phyloP scores from a whole-genome alignment of 2,113 vertebrate species.

The Spea bombifrons region DNA sequence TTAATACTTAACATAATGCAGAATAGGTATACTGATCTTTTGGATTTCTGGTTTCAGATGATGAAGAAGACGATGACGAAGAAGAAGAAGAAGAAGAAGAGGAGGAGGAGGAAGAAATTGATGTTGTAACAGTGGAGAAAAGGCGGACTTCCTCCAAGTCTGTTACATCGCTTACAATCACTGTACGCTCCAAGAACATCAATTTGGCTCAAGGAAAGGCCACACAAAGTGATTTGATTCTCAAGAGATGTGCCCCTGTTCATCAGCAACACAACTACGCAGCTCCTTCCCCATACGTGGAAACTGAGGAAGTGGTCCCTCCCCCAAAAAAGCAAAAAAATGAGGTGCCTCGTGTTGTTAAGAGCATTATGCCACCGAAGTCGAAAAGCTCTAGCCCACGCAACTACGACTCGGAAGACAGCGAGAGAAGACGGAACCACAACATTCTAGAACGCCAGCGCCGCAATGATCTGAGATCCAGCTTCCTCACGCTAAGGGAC shows the following conservation, averaged over 20 bases:
- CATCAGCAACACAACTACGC: slow-evolving; percentile 99
- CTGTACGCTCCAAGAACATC: slow-evolving; percentile 65
- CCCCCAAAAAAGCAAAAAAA: slow-evolving; percentile 81
- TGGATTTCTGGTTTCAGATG: slow-evolving; percentile 40
- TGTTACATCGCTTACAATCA: slow-evolving; percentile 71
- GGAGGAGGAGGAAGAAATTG: slow-evolving; percentile 93
- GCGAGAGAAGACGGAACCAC: slow-evolving; percentile 92
- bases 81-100: slow-evolving; percentile 83
- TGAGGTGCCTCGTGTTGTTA: slow-evolving; percentile 68
- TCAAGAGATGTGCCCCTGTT: slow-evolving; percentile 90
- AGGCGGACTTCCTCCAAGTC: slow-evolving; percentile 71
- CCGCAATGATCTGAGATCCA: slow-evolving; percentile 94
- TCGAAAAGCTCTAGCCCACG: slow-evolving; percentile 79
- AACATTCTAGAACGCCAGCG: slow-evolving; percentile 96
- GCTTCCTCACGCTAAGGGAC: slow-evolving; percentile 93
- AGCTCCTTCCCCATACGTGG: slow-evolving; percentile 86
- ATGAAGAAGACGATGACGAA: slow-evolving; percentile 77
- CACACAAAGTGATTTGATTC: slow-evolving; percentile 77
- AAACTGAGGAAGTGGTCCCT: slow-evolving; percentile 73
- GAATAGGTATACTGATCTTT: not conserved
- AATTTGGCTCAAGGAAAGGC: slow-evolving; percentile 64
- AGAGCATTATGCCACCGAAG: slow-evolving; percentile 70
- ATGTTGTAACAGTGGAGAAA: slow-evolving; percentile 90
- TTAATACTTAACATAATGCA: not conserved
- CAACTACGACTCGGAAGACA: slow-evolving; percentile 94